Conservation (phyloP, 2,797 vertebrate genomes). For the Thalassophryne amazonica region DNA sequence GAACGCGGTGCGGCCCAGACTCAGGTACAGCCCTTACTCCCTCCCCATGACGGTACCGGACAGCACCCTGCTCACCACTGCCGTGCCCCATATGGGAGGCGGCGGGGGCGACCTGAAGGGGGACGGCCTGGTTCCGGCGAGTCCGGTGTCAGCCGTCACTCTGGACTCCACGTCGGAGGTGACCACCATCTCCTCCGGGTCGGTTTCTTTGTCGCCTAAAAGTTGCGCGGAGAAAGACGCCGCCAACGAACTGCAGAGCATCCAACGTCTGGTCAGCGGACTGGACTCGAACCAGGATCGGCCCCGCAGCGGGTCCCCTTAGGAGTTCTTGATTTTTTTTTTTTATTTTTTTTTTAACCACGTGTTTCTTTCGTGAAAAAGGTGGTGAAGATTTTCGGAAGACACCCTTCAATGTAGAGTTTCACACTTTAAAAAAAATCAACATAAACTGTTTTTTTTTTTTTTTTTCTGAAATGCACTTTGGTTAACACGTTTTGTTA, state of each 20-base stretch:
- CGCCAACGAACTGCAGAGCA: constrained; percentile 92
- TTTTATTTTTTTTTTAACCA: not conserved
- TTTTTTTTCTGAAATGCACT: constrained; percentile 84
- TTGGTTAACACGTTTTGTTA: constrained; percentile 77
- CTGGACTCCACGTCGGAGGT: constrained; percentile 94
- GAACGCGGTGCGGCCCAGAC: constrained; percentile 88
- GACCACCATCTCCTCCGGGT: constrained; percentile 87
- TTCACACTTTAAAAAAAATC: constrained; percentile 61
- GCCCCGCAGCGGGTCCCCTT: constrained; percentile 88
- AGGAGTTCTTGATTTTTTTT: constrained; percentile 6
- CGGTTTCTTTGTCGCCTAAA: constrained; percentile 89
- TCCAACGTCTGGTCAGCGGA: constrained; percentile 96
- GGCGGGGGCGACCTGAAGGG: constrained; percentile 79
- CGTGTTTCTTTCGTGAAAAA: constrained; percentile 48
- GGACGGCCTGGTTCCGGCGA: constrained; percentile 73
- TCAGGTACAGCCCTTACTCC: constrained; percentile 95
- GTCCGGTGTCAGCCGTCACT: constrained; percentile 80
- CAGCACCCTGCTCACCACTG: constrained; percentile 85
- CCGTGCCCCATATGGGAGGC: constrained; percentile 76
- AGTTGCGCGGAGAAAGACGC: constrained; percentile 87
- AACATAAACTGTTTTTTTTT: constrained; percentile 56
- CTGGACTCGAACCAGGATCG: constrained; percentile 91
- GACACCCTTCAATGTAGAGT: constrained; percentile 47
- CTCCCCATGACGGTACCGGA: constrained; percentile 88
- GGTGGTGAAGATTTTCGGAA: constrained; percentile 42